These are phyloP conservation scores for Agriopis marginaria DNA, from an alignment of 2,888 invertebrate genomes.

Conservation along the genomic window DNA sequence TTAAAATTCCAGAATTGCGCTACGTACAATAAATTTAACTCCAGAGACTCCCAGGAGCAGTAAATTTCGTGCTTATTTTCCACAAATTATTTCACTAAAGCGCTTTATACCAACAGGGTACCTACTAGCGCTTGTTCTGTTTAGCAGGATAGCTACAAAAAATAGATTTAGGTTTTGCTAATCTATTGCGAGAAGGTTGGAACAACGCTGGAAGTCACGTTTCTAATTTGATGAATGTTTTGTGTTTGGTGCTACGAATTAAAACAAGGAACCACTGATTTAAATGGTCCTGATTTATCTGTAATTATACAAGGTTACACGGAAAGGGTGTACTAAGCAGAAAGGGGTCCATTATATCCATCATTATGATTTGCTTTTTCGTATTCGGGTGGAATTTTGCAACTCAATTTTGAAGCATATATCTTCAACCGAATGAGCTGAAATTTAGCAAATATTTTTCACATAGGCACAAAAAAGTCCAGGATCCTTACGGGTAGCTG, in stretches of 20 bases:
- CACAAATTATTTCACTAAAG: constrained; percentile 74
- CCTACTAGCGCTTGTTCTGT: constrained; percentile 25
- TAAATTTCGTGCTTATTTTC: constrained; percentile 76
- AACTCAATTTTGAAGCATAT: too few species aligned
- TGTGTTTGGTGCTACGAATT: constrained; percentile 23
- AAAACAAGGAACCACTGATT: not conserved
- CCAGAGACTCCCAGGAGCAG: constrained; percentile 62
- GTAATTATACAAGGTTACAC: too few species aligned
- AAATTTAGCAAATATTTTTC: too few species aligned
- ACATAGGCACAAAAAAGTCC: too few species aligned
- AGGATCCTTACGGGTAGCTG: too few species aligned
- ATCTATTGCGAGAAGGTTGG: constrained; percentile 19
- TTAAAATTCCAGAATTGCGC: constrained; percentile 76
- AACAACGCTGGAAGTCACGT: constrained; percentile 15
- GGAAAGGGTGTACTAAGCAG: too few species aligned
- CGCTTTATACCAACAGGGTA: constrained; percentile 42
- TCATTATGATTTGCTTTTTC: too few species aligned
- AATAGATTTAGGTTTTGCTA: constrained; percentile 35
- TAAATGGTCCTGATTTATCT: not conserved
- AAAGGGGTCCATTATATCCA: too few species aligned
- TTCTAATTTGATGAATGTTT: constrained; percentile 6
- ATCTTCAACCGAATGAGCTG: too few species aligned
- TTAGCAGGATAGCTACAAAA: constrained; percentile 22
- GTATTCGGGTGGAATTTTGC: too few species aligned
- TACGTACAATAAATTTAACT: constrained; percentile 78